Conservation (phyloP, 2,797 vertebrate genomes). For the Cephalopachus bancanus region DNA sequence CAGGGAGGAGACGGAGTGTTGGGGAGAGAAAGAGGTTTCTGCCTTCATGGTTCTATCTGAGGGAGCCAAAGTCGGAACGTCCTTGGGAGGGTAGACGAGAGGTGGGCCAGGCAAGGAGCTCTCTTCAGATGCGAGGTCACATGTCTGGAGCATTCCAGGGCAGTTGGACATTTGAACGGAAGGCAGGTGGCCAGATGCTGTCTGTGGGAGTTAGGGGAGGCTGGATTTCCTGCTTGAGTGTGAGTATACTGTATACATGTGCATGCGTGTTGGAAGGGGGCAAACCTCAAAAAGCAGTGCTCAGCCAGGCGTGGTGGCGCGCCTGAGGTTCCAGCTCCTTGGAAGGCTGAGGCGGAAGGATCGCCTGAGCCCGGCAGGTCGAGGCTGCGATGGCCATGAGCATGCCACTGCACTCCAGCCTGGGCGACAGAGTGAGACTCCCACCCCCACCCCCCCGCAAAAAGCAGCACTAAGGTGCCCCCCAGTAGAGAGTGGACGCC, state of each 20-base stretch:
- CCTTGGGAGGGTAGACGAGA: neutral
- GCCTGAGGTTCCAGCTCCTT: too few relatives aligned
- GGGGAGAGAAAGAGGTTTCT: neutral
- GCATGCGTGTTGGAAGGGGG: neutral
- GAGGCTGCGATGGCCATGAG: too few relatives aligned
- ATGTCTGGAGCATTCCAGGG: slow-evolving; percentile 35
- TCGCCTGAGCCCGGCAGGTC: too few relatives aligned
- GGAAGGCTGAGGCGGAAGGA: too few relatives aligned
- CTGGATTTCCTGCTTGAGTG: slow-evolving; percentile 19
- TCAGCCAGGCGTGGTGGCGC: too few relatives aligned
- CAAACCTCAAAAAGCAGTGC: neutral
- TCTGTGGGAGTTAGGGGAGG: neutral
- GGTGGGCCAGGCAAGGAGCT: slow-evolving; percentile 43
- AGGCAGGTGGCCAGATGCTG: neutral
- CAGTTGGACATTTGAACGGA: slow-evolving; percentile 26
- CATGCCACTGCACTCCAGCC: too few relatives aligned
- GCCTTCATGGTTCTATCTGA: neutral
- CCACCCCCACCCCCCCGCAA: too few relatives aligned
- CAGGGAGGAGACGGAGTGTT: neutral
- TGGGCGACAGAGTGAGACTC: too few relatives aligned
- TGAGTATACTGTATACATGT: too few relatives aligned
- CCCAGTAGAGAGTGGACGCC: neutral
- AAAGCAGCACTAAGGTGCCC: neutral
- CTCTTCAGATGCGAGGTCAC: slow-evolving; percentile 62
- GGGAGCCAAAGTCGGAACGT: slow-evolving; percentile 40